phyloP scores from a whole-genome alignment of 2,888 invertebrate species.

The Tupiocoris notatus region DNA sequence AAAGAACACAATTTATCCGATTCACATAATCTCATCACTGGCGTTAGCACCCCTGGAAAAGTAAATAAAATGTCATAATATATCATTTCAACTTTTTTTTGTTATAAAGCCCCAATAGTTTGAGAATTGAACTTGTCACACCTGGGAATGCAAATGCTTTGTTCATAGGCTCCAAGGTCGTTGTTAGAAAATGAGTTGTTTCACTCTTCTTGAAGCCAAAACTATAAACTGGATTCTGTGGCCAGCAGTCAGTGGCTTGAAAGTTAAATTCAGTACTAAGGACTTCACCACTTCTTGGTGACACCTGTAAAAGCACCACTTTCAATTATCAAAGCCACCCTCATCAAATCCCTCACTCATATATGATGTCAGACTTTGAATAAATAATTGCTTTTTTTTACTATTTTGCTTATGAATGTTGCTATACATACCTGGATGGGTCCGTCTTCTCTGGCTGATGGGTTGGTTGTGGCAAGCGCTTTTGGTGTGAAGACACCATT shows the following conservation, averaged over 20 bases:
- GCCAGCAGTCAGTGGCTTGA: slow-evolving; percentile 11
- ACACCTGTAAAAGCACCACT: slow-evolving; percentile 7
- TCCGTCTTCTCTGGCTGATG: too few relatives aligned
- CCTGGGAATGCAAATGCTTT: slow-evolving; percentile 22
- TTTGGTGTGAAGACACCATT: too few relatives aligned
- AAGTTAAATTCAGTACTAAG: slow-evolving; percentile 26
- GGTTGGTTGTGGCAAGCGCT: too few relatives aligned
- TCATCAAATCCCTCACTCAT: too few relatives aligned
- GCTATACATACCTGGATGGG: background rate
- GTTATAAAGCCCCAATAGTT: too few relatives aligned
- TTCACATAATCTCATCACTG: slow-evolving; percentile 36
- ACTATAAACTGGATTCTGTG: slow-evolving; percentile 8
- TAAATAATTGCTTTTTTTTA: background rate
- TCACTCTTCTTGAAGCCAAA: slow-evolving; percentile 9
- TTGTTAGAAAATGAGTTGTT: background rate
- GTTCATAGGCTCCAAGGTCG: background rate
- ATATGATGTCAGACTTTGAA: too few relatives aligned
- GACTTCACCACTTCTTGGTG: slow-evolving; percentile 4
- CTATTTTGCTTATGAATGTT: background rate
- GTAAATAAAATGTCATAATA: too few relatives aligned
- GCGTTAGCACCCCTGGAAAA: slow-evolving; percentile 18
- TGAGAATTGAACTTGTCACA: too few relatives aligned
- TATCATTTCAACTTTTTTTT: too few relatives aligned
- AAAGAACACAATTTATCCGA: slow-evolving; percentile 25
- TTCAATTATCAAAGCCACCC: background rate